Evolutionary conservation across 2,797 vertebrate species (phyloP).

Genomic region (Mormyrus proboscirostris): DNA sequence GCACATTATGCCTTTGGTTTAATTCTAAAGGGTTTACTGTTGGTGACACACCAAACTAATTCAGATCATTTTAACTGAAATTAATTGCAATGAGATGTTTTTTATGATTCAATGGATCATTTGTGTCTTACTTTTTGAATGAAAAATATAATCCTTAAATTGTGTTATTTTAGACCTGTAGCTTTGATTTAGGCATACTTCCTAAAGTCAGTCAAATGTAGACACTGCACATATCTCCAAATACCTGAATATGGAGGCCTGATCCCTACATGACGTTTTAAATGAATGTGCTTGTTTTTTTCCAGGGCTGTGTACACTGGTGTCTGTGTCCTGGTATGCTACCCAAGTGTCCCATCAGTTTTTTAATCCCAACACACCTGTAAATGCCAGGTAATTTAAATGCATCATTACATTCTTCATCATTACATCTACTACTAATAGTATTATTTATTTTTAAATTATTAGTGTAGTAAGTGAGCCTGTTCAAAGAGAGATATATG

Average conservation of each 20-base stretch:
- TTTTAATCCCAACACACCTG: conserved; percentile 85
- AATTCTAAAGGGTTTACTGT: neutral
- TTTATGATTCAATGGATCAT: neutral
- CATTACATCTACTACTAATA: neutral
- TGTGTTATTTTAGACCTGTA: neutral
- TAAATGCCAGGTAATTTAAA: conserved; percentile 75
- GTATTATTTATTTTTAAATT: neutral
- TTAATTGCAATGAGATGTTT: neutral
- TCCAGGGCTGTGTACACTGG: conserved; percentile 81
- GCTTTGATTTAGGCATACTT: neutral
- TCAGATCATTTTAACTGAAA: neutral
- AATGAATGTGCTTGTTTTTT: neutral
- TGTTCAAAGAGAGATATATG: neutral
- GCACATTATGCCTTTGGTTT: neutral
- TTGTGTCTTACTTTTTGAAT: neutral
- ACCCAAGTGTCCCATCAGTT: conserved; percentile 88
- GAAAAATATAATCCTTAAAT: neutral
- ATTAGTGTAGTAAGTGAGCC: neutral
- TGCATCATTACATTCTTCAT: neutral
- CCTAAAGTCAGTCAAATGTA: neutral
- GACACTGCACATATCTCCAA: neutral
- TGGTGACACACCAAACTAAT: neutral
- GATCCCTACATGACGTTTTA: neutral
- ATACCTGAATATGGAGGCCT: neutral
- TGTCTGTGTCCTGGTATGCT: conserved; percentile 90